These are phyloP conservation scores for Pyrrhia umbra DNA, from an alignment of 2,888 invertebrate genomes.

Conservation along the genomic window DNA sequence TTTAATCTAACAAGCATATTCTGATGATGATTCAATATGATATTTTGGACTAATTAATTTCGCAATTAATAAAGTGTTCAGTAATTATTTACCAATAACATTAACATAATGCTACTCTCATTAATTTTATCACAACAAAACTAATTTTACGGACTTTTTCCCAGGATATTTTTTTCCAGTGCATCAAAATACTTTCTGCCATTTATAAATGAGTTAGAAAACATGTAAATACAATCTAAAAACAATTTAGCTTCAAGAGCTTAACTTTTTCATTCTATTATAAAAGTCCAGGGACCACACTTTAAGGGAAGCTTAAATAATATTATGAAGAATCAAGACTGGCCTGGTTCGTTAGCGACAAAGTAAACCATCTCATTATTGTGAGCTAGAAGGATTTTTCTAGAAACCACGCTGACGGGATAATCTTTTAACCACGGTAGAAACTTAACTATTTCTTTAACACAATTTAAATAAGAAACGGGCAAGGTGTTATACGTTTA, in stretches of 20 bases:
- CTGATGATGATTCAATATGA: no score
- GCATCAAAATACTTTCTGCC: no score
- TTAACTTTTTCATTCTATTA: neutral
- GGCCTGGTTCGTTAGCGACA: neutral
- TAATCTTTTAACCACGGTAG: neutral
- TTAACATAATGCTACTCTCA: no score
- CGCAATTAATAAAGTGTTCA: no score
- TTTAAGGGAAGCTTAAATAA: neutral
- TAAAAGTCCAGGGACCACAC: neutral
- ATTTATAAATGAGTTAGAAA: no score
- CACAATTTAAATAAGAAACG: neutral
- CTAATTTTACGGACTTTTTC: no score
- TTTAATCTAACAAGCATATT: no score
- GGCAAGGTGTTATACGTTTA: no score
- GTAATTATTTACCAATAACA: no score
- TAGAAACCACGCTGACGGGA: neutral
- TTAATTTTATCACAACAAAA: no score
- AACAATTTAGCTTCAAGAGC: neutral
- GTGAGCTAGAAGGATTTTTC: neutral
- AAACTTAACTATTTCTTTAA: neutral
- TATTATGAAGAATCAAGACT: neutral
- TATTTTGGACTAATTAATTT: no score
- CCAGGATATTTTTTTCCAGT: no score
- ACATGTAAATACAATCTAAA: neutral
- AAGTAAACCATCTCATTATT: slow-evolving; percentile 4